phyloP scores from a whole-genome alignment of 1,140 invertebrate genomes.

The Batillaria attramentaria region DNA sequence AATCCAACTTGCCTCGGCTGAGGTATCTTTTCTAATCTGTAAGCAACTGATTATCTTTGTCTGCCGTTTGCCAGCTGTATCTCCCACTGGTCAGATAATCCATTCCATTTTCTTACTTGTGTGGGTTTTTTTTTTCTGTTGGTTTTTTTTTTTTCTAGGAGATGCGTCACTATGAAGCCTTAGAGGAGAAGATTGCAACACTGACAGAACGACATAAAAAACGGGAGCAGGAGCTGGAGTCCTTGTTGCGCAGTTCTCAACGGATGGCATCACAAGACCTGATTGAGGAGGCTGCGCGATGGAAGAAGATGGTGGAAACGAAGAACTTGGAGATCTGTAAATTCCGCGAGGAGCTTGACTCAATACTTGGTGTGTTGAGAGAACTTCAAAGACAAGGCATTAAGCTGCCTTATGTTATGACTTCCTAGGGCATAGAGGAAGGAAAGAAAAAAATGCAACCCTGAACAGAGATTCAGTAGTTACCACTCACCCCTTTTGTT shows the following conservation, averaged over 20 bases:
- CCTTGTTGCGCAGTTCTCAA: constrained; percentile 59
- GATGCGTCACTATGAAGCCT: constrained; percentile 68
- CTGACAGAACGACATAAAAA: constrained; percentile 63
- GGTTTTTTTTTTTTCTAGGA: constrained; percentile 56
- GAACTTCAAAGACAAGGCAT: constrained; percentile 68
- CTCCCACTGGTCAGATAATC: not conserved
- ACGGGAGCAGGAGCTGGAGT: constrained; percentile 65
- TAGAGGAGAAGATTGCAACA: constrained; percentile 65
- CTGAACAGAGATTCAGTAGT: too few species aligned
- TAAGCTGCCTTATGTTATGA: constrained; percentile 50
- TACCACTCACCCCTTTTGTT: too few species aligned
- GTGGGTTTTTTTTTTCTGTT: not conserved
- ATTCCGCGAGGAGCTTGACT: constrained; percentile 68
- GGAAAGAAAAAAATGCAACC: too few species aligned
- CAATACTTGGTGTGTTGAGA: constrained; percentile 67
- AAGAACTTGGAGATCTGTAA: constrained; percentile 69
- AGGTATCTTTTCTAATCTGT: too few species aligned
- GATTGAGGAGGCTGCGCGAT: constrained; percentile 62
- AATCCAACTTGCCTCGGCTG: too few species aligned
- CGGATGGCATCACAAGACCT: constrained; percentile 51
- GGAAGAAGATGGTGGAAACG: constrained; percentile 64
- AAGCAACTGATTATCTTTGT: too few species aligned
- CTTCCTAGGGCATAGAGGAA: not conserved
- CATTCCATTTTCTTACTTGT: not conserved
- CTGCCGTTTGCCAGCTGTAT: too few species aligned